A percentile compares a stretch with the other conserved stretches of the same genome.
These are phyloP conservation scores for Gymnocheta viridis DNA, from an alignment of 2,888 invertebrate genomes.

Conservation along the genomic window DNA sequence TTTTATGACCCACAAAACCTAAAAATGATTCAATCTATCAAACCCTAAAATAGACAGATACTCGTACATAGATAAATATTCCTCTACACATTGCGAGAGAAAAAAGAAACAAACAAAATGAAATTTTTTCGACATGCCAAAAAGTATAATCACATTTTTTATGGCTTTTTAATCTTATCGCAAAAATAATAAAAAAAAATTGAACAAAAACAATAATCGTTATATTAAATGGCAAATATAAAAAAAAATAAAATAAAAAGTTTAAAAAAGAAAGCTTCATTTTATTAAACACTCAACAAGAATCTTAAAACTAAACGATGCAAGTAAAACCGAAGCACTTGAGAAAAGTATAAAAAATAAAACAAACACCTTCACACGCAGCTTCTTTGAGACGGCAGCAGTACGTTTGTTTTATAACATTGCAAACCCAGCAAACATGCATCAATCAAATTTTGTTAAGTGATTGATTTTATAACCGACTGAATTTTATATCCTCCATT, in stretches of 20 bases:
- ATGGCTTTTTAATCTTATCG: constrained; percentile 61
- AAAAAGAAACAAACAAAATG: background rate
- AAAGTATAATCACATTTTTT: constrained; percentile 53
- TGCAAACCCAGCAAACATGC: background rate
- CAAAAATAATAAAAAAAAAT: constrained; percentile 29
- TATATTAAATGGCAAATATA: constrained; percentile 50
- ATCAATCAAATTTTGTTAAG: too few species aligned
- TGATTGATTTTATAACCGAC: too few species aligned
- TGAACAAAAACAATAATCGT: constrained; percentile 21
- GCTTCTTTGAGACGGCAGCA: background rate
- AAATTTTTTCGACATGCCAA: constrained; percentile 40
- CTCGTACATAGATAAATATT: too few species aligned
- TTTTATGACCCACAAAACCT: background rate
- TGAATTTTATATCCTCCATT: too few species aligned
- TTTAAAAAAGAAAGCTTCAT: constrained; percentile 25
- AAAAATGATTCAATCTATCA: background rate
- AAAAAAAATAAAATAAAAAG: constrained; percentile 21
- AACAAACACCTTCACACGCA: background rate
- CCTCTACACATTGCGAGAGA: background rate
- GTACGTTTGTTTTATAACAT: background rate
- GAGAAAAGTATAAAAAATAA: background rate
- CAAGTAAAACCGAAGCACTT: background rate
- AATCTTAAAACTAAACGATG: constrained; percentile 8
- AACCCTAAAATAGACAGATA: background rate
- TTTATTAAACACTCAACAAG: constrained; percentile 7